Conservation (phyloP, 2,888 invertebrate species). For the Scelioninae gen. 1 region DNA sequence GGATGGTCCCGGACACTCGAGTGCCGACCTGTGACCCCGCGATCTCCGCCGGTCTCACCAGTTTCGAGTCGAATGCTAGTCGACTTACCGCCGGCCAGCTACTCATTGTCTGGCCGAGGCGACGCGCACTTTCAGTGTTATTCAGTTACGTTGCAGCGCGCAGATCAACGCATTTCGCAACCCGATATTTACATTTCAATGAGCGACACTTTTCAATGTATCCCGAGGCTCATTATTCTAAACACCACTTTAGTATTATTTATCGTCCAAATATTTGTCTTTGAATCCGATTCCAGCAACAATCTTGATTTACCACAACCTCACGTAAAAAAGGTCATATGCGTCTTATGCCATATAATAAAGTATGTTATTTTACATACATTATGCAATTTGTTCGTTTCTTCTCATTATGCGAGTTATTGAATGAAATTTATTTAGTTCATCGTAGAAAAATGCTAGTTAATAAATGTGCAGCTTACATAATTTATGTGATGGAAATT, state of each 20-base stretch:
- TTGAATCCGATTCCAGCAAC: constrained; percentile 13
- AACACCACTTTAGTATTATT: constrained; percentile 41
- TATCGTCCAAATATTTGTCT: constrained; percentile 44
- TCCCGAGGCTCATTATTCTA: constrained; percentile 31
- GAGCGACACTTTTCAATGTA: constrained; percentile 47
- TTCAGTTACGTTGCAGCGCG: constrained; percentile 34
- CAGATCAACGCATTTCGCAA: constrained; percentile 48
- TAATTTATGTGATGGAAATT: not conserved
- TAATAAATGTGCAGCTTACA: not conserved
- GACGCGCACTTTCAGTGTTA: constrained; percentile 46
- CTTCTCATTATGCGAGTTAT: not conserved
- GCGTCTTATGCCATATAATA: not conserved
- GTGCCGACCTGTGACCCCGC: constrained; percentile 59
- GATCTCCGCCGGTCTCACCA: constrained; percentile 37
- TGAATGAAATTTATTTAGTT: not conserved
- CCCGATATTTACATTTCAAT: constrained; percentile 54
- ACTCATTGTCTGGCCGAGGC: constrained; percentile 54
- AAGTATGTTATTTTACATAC: not conserved
- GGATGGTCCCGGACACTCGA: too few relatives aligned
- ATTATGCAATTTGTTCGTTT: not conserved
- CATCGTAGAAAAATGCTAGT: not conserved
- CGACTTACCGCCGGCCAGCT: constrained; percentile 35
- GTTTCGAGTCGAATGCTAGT: constrained; percentile 8
- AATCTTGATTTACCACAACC: constrained; percentile 19
- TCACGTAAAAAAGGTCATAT: not conserved